These are phyloP conservation scores for Peromyscus eremicus DNA, from an alignment of 2,797 vertebrate genomes.

Conservation along the genomic window DNA sequence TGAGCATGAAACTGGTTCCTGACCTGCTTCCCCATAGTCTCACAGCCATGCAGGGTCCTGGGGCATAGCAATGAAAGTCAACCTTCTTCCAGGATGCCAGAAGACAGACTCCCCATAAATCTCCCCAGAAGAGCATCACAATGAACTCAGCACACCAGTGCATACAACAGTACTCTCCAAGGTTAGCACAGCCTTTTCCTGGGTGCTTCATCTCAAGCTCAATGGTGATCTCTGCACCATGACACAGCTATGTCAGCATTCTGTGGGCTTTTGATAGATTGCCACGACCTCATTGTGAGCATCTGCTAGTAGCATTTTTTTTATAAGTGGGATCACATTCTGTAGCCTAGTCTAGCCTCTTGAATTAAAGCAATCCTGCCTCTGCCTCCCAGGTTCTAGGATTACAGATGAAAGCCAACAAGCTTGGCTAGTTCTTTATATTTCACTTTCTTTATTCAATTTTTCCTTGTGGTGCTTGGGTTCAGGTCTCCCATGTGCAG, in stretches of 20 bases:
- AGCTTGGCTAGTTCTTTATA: background rate
- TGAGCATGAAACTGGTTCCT: background rate
- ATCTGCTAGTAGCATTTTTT: background rate
- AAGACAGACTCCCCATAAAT: background rate
- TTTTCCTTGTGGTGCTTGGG: background rate
- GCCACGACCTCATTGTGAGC: background rate
- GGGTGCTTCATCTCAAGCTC: background rate
- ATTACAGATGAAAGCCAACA: background rate
- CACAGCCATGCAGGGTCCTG: background rate
- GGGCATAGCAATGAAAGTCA: background rate
- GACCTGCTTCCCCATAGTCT: background rate
- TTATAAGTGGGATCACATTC: background rate
- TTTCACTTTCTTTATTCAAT: background rate
- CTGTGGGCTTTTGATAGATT: background rate
- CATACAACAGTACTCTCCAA: fast-evolving
- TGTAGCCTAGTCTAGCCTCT: background rate
- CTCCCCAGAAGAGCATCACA: background rate
- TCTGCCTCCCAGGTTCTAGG: background rate
- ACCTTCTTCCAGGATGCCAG: background rate
- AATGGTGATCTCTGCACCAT: too few relatives aligned
- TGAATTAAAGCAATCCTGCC: background rate
- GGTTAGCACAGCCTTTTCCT: too few relatives aligned
- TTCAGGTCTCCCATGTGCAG: background rate
- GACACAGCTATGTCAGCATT: background rate
- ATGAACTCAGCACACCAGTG: fast-evolving